Percentiles rank a stretch among this genome's conserved stretches.
Evolutionary conservation across 2,888 invertebrate genomes (phyloP).

Genomic region (Ecliptopera silaceata): DNA sequence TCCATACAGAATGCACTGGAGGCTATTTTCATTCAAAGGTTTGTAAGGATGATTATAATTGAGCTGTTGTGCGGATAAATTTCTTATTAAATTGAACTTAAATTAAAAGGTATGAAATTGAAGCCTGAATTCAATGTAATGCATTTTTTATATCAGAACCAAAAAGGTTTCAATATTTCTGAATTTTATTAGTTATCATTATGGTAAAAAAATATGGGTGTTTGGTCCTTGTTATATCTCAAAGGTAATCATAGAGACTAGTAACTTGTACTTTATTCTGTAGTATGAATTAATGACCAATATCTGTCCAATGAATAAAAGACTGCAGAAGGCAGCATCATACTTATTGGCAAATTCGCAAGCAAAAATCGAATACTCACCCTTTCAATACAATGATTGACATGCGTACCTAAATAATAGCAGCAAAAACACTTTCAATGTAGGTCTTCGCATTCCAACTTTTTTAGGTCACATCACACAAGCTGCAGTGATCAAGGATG

Average conservation of each 20-base stretch:
- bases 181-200: too few species aligned
- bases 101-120: slow-evolving; percentile 1
- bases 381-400: slow-evolving; percentile 10
- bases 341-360: not conserved
- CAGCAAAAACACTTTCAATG: slow-evolving; percentile 21
- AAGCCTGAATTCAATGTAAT: not conserved
- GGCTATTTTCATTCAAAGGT: slow-evolving; percentile 36
- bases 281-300: not conserved
- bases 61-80: slow-evolving; percentile 30
- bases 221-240: too few species aligned
- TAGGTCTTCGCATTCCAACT: slow-evolving; percentile 24
- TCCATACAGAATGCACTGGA: slow-evolving; percentile 36
- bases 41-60: slow-evolving; percentile 26
- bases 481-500: slow-evolving; percentile 27
- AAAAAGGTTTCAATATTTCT: too few species aligned
- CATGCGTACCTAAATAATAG: slow-evolving; percentile 16
- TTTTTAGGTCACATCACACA: slow-evolving; percentile 30
- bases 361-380: not conserved
- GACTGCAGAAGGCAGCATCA: not conserved
- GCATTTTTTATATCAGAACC: not conserved
- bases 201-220: too few species aligned
- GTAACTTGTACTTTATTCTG: too few species aligned
- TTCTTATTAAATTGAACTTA: slow-evolving; percentile 20
- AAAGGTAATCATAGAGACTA: too few species aligned
- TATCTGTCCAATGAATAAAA: not conserved